These are phyloP conservation scores for Pyrgus malvae DNA, from an alignment of 2,888 invertebrate genomes.

Conservation along the genomic window DNA sequence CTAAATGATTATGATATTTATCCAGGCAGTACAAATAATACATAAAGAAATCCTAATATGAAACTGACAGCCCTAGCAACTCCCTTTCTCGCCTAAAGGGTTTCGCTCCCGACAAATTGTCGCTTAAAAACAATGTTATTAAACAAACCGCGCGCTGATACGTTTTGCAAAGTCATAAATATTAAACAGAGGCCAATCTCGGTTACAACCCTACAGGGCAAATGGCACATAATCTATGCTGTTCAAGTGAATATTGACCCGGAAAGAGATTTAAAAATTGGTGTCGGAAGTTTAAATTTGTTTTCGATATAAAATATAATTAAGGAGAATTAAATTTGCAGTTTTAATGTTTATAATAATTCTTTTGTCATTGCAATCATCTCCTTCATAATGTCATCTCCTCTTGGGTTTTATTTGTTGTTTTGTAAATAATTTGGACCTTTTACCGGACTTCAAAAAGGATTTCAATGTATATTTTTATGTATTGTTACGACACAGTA, in stretches of 20 bases:
- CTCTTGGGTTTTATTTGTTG: no score
- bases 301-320: no score
- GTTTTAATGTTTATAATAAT: no score
- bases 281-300: not conserved
- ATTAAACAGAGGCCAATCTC: constrained; percentile 53
- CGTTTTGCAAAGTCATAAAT: constrained; percentile 78
- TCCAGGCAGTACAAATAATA: no score
- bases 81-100: constrained; percentile 66
- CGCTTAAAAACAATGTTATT: constrained; percentile 80
- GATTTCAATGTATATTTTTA: no score
- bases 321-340: no score
- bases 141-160: constrained; percentile 78
- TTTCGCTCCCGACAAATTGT: constrained; percentile 56
- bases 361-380: no score
- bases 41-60: not conserved
- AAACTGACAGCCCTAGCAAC: constrained; percentile 53
- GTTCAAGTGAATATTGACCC: constrained; percentile 10
- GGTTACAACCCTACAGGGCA: constrained; percentile 24
- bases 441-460: no score
- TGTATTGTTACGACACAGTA: no score
- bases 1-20: constrained; percentile 8
- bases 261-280: not conserved
- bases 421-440: no score
- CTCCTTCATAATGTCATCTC: no score
- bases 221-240: constrained; percentile 3